These are phyloP conservation scores for Psittacula echo DNA, from an alignment of 2,797 vertebrate genomes.

Conservation along the genomic window DNA sequence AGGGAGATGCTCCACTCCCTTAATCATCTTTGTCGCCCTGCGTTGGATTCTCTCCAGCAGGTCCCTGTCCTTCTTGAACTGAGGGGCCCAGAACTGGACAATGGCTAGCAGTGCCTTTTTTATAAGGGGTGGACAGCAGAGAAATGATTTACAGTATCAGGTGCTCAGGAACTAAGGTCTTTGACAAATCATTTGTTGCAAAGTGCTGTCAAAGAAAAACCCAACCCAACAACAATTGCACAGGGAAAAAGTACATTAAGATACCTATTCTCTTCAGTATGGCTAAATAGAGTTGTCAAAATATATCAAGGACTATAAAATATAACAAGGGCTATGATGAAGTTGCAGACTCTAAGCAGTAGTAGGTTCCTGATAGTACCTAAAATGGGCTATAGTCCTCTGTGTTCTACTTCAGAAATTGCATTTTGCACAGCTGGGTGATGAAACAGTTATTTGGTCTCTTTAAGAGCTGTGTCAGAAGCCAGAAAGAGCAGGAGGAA, in stretches of 20 bases:
- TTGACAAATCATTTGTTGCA: not conserved
- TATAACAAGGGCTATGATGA: not conserved
- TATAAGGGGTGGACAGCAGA: not conserved
- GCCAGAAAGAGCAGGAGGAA: not conserved
- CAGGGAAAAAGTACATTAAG: not conserved
- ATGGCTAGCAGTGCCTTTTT: not conserved
- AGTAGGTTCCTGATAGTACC: slow-evolving; percentile 40
- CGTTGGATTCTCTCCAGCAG: too few species aligned
- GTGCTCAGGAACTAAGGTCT: not conserved
- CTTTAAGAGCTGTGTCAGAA: not conserved
- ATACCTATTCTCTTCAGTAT: not conserved
- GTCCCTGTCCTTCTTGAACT: too few species aligned
- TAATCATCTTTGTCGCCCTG: too few species aligned
- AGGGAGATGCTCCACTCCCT: too few species aligned
- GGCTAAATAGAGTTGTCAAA: not conserved
- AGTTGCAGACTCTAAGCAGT: not conserved
- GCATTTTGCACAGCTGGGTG: not conserved
- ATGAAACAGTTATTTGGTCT: not conserved
- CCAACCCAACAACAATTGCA: not conserved
- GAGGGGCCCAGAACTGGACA: too few species aligned
- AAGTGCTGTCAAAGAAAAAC: not conserved
- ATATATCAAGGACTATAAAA: not conserved
- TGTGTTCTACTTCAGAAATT: slow-evolving; percentile 40
- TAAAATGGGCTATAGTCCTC: slow-evolving; percentile 40
- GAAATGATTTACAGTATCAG: not conserved